These are phyloP conservation scores for Dolichomitus sp. DNA, from an alignment of 2,888 invertebrate genomes.

Conservation along the genomic window DNA sequence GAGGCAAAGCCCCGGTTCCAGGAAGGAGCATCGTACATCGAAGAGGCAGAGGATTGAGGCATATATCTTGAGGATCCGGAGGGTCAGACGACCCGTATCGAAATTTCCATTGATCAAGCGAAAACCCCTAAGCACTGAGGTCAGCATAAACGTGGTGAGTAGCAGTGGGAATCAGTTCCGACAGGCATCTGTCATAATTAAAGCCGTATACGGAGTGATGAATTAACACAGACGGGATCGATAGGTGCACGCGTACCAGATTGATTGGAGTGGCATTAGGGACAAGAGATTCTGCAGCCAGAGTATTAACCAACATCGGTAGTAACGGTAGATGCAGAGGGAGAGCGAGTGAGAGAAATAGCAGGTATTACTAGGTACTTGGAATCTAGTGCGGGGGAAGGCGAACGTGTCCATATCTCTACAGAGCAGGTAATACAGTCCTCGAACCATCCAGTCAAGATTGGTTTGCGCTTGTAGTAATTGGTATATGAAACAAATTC, in stretches of 20 bases:
- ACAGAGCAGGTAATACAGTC: neutral
- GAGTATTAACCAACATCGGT: conserved; percentile 15
- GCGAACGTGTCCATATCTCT: conserved; percentile 65
- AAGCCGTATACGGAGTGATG: conserved; percentile 58
- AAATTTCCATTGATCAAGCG: conserved; percentile 48
- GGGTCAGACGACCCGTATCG: conserved; percentile 25
- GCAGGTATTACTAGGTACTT: conserved; percentile 45
- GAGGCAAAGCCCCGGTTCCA: neutral
- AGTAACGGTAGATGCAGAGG: conserved; percentile 26
- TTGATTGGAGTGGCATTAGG: conserved; percentile 66
- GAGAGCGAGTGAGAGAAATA: conserved; percentile 54
- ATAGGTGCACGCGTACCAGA: conserved; percentile 54
- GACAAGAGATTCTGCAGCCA: conserved; percentile 33
- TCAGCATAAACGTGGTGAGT: neutral
- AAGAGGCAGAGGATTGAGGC: neutral
- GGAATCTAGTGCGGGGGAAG: conserved; percentile 51
- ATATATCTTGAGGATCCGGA: conserved; percentile 8
- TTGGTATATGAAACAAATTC: conserved; percentile 16
- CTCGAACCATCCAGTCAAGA: neutral
- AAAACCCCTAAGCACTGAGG: conserved; percentile 20
- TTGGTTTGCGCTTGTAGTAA: conserved; percentile 13
- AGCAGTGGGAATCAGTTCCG: conserved; percentile 47
- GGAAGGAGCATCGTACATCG: neutral
- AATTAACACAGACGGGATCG: conserved; percentile 63
- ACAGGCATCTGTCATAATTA: conserved; percentile 62